Base-by-base conservation (phyloP, 2,113 vertebrate species). In the Sardina pilchardus region DNA sequence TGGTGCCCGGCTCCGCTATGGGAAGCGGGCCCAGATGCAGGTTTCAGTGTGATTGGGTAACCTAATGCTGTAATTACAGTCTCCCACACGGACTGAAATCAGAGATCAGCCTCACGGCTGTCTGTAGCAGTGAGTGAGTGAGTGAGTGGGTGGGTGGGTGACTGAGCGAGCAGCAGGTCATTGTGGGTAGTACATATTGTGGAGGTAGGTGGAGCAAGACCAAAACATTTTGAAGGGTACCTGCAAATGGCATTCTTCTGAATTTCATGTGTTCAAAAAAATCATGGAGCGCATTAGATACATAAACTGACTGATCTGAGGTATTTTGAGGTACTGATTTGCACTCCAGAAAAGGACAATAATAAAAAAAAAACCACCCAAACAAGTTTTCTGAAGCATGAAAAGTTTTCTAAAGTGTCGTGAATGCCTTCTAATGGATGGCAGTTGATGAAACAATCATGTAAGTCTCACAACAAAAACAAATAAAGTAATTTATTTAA, bases 11-110 rank as follows among this genome's bases (percentile, higher is more conserved):
- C 21, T n/a, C 21, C 1, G 59, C 63, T 71, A 71, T 71, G 63
- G 63, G 63, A 71, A 71, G 30, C 3, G 26, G 63, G 47, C 59
- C 45, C 59, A 43, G 39, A 30, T 82, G 84, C 81, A 83, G 83
- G 86, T 82, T 89, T 83, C 30, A 53, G 47, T 45, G 85, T 81
- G 89, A 88, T 84, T 47, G 43, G 47, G 93, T 91, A 94, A 94
- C 91, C 89, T 87, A 90, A 93, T 80, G 89, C 91, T 75, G 56
- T 92, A 93, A 94, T 93, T 91, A 92, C 88, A 88, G 90, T 91
- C 93, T 91, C 93, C 92, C 93, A 93, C 91, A 87, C 78, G 85
- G 88, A 85, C 88, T 90, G 92, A 93, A 93, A 92, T 89, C 78
- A 87, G 92, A 93, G 89, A 90, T 89, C 19, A 78, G 85, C 47